phyloP scores from a whole-genome alignment of 2,888 invertebrate species.

The Diloba caeruleocephala region DNA sequence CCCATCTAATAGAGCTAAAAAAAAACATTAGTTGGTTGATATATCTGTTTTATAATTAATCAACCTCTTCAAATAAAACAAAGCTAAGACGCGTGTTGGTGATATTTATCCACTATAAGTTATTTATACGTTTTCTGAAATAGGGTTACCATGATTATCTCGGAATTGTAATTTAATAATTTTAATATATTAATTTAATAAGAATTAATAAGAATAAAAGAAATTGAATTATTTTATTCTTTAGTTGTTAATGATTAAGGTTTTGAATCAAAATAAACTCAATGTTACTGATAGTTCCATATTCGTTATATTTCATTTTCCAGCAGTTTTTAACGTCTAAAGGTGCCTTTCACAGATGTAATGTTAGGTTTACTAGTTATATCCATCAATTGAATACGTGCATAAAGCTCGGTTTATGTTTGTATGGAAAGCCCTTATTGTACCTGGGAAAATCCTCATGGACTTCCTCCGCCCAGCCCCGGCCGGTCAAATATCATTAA shows the following conservation, averaged over 20 bases:
- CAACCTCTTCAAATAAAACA: slow-evolving; percentile 55
- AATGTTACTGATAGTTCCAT: background rate
- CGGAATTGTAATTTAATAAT: slow-evolving; percentile 2
- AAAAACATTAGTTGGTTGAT: slow-evolving; percentile 54
- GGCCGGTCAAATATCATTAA: no score
- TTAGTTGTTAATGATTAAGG: background rate
- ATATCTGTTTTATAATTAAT: slow-evolving; percentile 59
- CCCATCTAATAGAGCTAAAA: slow-evolving; percentile 33
- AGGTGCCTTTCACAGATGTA: background rate
- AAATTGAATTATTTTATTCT: slow-evolving; percentile 1
- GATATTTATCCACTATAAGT: slow-evolving; percentile 50
- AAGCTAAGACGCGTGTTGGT: slow-evolving; percentile 40
- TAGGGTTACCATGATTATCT: slow-evolving; percentile 37
- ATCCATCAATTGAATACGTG: background rate
- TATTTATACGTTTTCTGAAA: slow-evolving; percentile 46
- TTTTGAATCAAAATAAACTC: background rate
- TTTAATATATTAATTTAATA: no score
- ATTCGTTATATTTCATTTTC: slow-evolving; percentile 9
- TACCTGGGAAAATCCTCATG: no score
- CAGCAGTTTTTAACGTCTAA: slow-evolving; percentile 5
- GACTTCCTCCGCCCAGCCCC: no score
- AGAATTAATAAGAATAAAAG: no score
- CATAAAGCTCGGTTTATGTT: background rate
- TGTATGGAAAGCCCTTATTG: no score
- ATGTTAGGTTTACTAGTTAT: slow-evolving; percentile 18